phyloP scores from a whole-genome alignment of 2,888 invertebrate genomes.

The Rotaria sp. region DNA sequence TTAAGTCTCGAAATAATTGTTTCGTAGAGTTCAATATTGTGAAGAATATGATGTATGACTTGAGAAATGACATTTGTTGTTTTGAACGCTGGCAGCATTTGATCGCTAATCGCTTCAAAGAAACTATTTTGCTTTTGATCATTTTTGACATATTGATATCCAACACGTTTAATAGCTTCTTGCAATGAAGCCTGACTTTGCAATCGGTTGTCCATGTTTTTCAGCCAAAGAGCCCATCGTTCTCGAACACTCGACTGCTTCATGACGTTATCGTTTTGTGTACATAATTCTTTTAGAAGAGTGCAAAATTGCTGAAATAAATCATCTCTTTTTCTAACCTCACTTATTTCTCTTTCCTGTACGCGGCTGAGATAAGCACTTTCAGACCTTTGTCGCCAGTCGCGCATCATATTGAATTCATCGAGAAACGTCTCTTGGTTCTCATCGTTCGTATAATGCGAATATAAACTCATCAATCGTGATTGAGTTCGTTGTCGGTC shows the following conservation, averaged over 20 bases:
- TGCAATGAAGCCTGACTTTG: neutral
- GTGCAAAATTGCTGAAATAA: neutral
- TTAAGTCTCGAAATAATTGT: no score
- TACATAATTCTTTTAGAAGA: neutral
- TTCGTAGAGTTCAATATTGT: no score
- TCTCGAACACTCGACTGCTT: neutral
- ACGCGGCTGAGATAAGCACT: no score
- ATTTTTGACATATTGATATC: neutral
- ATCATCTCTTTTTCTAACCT: neutral
- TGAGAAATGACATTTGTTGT: no score
- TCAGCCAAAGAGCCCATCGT: conserved; percentile 31
- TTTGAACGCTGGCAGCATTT: no score
- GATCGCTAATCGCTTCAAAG: no score
- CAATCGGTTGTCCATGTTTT: neutral
- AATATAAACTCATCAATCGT: neutral
- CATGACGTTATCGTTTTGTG: neutral
- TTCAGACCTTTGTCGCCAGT: neutral
- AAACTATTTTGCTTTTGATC: no score
- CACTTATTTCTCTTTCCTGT: no score
- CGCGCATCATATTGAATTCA: neutral
- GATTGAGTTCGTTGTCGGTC: neutral
- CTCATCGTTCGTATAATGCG: neutral
- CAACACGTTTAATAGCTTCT: neutral
- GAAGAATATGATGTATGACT: no score
- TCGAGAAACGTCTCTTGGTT: neutral